Base-by-base conservation (phyloP, 2,113 vertebrate genomes). In the Thomomys bottae region DNA sequence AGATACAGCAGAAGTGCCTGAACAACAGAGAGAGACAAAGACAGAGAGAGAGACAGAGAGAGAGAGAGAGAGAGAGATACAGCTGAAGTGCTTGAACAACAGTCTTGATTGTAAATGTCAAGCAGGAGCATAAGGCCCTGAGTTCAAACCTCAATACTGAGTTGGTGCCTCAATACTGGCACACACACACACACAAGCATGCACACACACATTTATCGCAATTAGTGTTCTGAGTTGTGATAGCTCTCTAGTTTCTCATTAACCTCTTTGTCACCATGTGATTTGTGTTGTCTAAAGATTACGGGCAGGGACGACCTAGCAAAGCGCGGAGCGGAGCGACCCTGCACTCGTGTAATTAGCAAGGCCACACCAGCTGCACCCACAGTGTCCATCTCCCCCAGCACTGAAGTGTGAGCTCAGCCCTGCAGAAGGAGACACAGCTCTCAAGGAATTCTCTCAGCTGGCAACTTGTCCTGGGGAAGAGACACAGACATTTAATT, bases 281-380 rank as follows among this genome's bases (percentile, higher is more conserved):
- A 79, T 82, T 68, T 80, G 30, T 61, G 26, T 38, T 59, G 6
- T 88, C 26, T 68, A 3, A 49, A 98, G 98, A 98, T 98, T 97
- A 92, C 32, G 0, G 98, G 88, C 98, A 97, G 92, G 97, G 98
- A 98, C 92, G 98, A 98, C 36, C 96, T 88, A 0, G 90, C 97
- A 98, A 99, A 98, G 80, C 98, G 96, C 61, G 98, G 98, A 97
- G 97, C 97, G 97, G 99, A 99, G 88, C 98, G 98, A 93, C 97
- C 98, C 88, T 98, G 97, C 94, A 97, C 97, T 4, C 98, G 97
- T 97, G 97, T 94, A 92, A 89, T 96, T 97, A 97, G 42, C 94
- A 97, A 95, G 95, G 64, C 26, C n/a, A 95, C 92, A 28, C 64
- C 88, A 0, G 81, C 95, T 32, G 90, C 86, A 38, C 98, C 98